Conservation (phyloP, 1,140 invertebrate genomes). For the Drosophila tani region DNA sequence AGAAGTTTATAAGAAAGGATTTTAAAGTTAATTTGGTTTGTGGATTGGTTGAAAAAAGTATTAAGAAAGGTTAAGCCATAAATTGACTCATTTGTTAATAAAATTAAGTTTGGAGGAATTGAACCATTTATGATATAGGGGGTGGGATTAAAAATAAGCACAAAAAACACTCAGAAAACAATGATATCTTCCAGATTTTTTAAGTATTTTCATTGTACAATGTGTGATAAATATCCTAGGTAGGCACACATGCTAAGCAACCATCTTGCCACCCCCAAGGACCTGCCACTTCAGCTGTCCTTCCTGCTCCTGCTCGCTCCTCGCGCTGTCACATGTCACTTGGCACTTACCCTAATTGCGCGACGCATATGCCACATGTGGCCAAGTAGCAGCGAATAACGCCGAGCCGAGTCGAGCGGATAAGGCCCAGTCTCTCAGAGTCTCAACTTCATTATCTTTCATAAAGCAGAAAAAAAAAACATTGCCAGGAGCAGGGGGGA, state of each 20-base stretch:
- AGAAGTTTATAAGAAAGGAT: background rate
- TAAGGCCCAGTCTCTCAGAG: conserved; percentile 22
- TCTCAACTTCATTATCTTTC: conserved; percentile 35
- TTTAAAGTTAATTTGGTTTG: conserved; percentile 7
- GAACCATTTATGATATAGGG: too few species aligned
- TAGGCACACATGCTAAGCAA: conserved; percentile 10
- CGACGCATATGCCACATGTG: conserved; percentile 57
- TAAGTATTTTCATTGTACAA: background rate
- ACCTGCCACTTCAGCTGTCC: conserved; percentile 38
- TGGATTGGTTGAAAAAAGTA: background rate
- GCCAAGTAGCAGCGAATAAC: conserved; percentile 23
- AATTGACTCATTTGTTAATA: too few species aligned
- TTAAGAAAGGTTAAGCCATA: too few species aligned
- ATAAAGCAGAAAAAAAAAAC: conserved; percentile 26
- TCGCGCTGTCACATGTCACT: conserved; percentile 63
- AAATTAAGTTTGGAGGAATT: too few species aligned
- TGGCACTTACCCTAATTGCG: conserved; percentile 69
- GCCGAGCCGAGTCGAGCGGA: conserved; percentile 17
- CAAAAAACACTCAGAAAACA: too few species aligned
- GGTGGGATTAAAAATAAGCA: too few species aligned
- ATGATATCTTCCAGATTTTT: background rate
- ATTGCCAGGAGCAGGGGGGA: conserved; percentile 1
- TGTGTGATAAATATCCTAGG: conserved; percentile 10
- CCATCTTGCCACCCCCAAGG: conserved; percentile 20
- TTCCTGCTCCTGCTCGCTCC: conserved; percentile 6